These are phyloP conservation scores for Halcyon leucocephala DNA, from an alignment of 2,797 vertebrate species.

Conservation along the genomic window DNA sequence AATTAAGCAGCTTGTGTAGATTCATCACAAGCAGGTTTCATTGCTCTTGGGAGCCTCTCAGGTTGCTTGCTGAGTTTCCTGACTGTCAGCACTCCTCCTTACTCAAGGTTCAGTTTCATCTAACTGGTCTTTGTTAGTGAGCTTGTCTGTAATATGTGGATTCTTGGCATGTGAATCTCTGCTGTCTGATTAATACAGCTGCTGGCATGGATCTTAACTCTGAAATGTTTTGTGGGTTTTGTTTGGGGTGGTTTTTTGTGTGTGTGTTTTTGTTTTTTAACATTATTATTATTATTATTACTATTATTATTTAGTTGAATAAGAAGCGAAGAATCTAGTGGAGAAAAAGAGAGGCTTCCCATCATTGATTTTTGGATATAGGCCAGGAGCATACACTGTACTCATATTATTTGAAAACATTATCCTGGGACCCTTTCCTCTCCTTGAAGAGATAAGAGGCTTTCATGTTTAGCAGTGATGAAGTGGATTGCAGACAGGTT, in stretches of 20 bases:
- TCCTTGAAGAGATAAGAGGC: neutral
- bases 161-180: neutral
- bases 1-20: neutral
- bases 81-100: neutral
- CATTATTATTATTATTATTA: too few species aligned
- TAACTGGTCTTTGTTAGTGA: neutral
- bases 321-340: neutral
- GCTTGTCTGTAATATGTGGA: fast-evolving
- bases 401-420: neutral
- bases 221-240: neutral
- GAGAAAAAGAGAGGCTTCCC: neutral
- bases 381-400: neutral
- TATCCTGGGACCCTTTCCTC: neutral
- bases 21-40: neutral
- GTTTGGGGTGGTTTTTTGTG: too few species aligned
- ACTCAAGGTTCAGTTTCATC: neutral
- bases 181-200: neutral
- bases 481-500: neutral
- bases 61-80: neutral
- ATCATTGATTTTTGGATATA: neutral
- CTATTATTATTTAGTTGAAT: neutral
- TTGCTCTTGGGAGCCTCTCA: neutral
- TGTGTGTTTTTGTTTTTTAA: neutral
- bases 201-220: neutral
- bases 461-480: neutral